Base-by-base conservation (phyloP, 2,888 invertebrate species). In the Thereva unica region DNA sequence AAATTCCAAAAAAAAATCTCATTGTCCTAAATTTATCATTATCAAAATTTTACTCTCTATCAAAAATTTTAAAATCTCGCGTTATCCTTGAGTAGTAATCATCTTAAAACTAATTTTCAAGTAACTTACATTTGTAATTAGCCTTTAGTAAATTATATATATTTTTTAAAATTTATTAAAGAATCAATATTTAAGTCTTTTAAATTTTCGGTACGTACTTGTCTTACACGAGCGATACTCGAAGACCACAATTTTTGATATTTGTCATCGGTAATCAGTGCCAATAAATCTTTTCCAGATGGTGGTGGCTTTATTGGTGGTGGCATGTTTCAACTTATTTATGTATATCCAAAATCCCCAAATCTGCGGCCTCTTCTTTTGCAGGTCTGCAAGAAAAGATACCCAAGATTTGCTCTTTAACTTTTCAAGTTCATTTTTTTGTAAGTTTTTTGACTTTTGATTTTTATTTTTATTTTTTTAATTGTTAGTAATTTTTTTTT, bases 161-260 rank as follows among this genome's bases (percentile, higher is more conserved):
- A 57, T 35, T 34, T 8, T 52, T 53, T 5, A 55, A 41, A 50
- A 40, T 50, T 9, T 35, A 10, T 5, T 12, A 40, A 41, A 55
- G 12, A 55, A 55, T 41, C 42, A 37, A 47, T 47, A 42, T 34
- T 41, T 41, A 50, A 52, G 12, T 44, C 42, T 57, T 57, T 44
- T 35, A 57, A 61, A 41, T 61, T 42, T 57, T 61, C 40, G 54
- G 50, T 47, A 67, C 67, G 50, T 67, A 67, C 67, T 67, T 67
- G 64, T 65, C 65, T 42, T 10, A 67, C 64, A 42, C 45, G 52
- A 45, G 64, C 56, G 40, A 67, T 64, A 53, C 67, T 67, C 38
- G 45, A 45, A 63, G 23, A 52, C 67, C 67, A 67, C 45, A 67
- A 53, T 47, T 67, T 52, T 44, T 64, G 50, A 57, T 67, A 67